These are phyloP conservation scores for Simalia tracyae DNA, from an alignment of 2,797 vertebrate species.

Conservation along the genomic window DNA sequence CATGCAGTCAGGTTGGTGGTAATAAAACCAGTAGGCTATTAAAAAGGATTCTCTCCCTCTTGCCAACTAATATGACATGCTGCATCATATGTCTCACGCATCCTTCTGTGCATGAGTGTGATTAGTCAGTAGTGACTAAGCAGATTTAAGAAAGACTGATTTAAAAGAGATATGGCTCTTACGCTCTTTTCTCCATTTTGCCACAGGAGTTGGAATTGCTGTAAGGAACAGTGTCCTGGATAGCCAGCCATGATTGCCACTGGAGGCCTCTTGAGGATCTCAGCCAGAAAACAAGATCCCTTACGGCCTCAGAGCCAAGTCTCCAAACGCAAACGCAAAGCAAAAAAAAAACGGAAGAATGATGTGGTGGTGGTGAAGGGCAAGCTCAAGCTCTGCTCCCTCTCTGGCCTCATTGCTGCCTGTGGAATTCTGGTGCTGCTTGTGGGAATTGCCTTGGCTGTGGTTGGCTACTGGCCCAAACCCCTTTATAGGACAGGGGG, in stretches of 20 bases:
- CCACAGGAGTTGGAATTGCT: conserved; percentile 68
- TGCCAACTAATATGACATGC: background rate
- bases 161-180: conserved; percentile 33
- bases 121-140: background rate
- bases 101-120: background rate
- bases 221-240: conserved; percentile 51
- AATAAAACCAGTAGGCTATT: conserved; percentile 29
- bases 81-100: background rate
- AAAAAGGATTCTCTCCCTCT: background rate
- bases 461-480: conserved; percentile 96
- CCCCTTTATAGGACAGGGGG: conserved; percentile 70
- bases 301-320: conserved; percentile 85
- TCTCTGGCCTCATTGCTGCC: conserved; percentile 89
- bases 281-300: conserved; percentile 93
- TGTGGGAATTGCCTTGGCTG: conserved; percentile 91
- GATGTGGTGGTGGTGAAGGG: conserved; percentile 97
- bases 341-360: conserved; percentile 91
- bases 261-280: conserved; percentile 96
- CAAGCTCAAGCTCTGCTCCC: conserved; percentile 91
- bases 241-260: conserved; percentile 92
- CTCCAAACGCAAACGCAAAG: conserved; percentile 88
- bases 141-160: conserved; percentile 16
- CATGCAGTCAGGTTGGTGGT: background rate
- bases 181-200: conserved; percentile 63
- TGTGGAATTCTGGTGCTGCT: conserved; percentile 88